phyloP scores from a whole-genome alignment of 2,113 vertebrate species.

The Callithrix jacchus region DNA sequence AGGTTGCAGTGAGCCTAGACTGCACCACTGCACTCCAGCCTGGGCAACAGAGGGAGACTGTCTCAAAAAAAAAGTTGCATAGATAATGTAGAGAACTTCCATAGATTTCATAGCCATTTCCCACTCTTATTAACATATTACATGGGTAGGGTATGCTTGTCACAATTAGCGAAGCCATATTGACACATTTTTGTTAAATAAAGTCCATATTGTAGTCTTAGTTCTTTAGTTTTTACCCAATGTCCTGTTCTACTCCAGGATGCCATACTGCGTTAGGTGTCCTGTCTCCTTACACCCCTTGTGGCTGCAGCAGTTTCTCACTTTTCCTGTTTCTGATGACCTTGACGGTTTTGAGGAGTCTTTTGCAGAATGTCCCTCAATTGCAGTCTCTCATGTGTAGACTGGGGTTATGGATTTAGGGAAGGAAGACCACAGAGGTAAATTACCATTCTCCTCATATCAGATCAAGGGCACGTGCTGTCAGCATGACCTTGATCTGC shows the following conservation, averaged over 20 bases:
- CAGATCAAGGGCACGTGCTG: not conserved
- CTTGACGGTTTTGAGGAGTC: not conserved
- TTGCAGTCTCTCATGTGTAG: not conserved
- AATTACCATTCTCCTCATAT: not conserved
- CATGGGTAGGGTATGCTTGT: not conserved
- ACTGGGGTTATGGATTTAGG: not conserved
- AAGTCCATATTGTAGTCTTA: not conserved
- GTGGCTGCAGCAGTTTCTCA: not conserved
- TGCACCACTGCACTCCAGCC: too few species aligned
- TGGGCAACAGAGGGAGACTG: too few species aligned
- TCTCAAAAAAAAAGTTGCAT: fast-evolving
- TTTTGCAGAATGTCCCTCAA: not conserved
- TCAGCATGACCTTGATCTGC: not conserved
- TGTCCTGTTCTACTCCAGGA: not conserved
- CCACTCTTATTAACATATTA: not conserved
- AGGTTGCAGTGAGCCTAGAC: too few species aligned
- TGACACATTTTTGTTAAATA: not conserved
- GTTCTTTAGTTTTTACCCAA: not conserved
- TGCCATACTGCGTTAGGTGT: fast-evolving
- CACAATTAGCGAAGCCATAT: not conserved
- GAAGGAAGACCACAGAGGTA: not conserved
- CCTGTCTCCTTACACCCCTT: not conserved
- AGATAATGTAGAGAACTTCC: not conserved
- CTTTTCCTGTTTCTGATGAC: not conserved
- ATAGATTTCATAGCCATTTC: not conserved